These are phyloP conservation scores for Molossus molossus DNA, from an alignment of 2,797 vertebrate species.

Conservation along the genomic window DNA sequence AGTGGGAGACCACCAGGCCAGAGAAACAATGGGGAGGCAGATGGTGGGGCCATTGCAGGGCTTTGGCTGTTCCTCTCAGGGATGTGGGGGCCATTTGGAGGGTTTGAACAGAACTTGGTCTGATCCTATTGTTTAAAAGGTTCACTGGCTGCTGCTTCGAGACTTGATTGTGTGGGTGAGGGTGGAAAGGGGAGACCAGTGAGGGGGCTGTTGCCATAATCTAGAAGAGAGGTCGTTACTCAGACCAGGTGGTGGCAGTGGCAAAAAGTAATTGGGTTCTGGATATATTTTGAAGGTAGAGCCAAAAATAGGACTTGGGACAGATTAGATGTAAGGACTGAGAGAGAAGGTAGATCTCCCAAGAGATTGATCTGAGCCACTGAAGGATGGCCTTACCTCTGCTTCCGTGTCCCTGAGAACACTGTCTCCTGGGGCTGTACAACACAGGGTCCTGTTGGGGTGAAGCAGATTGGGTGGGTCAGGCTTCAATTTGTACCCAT, in stretches of 20 bases:
- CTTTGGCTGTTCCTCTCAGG: not conserved
- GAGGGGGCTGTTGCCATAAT: not conserved
- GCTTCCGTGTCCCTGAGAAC: not conserved
- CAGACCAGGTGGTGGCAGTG: not conserved
- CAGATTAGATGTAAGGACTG: not conserved
- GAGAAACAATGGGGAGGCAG: not conserved
- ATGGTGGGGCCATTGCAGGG: not conserved
- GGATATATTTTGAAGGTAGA: not conserved
- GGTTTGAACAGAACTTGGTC: not conserved
- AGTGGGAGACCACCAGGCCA: accelerated
- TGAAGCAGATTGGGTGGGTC: not conserved
- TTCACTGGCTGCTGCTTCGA: not conserved
- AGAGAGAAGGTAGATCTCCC: not conserved
- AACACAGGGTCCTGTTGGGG: no score
- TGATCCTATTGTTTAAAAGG: not conserved
- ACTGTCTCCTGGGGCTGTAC: not conserved
- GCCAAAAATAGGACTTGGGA: not conserved
- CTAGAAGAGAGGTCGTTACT: not conserved
- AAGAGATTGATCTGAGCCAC: not conserved
- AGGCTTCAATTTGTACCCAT: not conserved
- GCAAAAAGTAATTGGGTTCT: not conserved
- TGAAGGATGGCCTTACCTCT: not conserved
- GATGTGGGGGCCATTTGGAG: accelerated
- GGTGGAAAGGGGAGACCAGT: not conserved
- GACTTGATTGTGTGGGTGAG: not conserved